Evolutionary conservation across 1,140 invertebrate genomes (phyloP), one percentile per base, ranked within the genome.

Genomic region (Drosophila tropicalis): DNA sequence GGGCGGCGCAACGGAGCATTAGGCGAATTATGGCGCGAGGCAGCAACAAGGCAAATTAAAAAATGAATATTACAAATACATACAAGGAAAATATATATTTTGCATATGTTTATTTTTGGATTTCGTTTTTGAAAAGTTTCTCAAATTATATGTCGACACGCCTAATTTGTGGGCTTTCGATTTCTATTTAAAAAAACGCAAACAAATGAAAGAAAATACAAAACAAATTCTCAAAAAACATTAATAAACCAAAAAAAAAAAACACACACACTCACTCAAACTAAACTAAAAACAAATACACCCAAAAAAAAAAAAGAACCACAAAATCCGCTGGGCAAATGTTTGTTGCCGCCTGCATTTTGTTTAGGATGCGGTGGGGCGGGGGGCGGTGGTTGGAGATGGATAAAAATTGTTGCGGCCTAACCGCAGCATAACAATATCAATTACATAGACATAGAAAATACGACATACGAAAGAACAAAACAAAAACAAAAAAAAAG

Each of bases 371-470:
- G 44, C 3, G 44, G 7, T 17, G 44, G 15, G 15, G 7, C 7
- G 19, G 44, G 2, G 7, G 4, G 5, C n/a, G 7, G 44, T 17
- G 17, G 6, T 13, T 6, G 34, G 29, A 25, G 34, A 25, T n/a
- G 47, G 25, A 51, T 51, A 34, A 67, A 75, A 70, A 90, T 90
- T 83, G 76, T 81, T 90, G 86, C 39, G 86, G 86, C 79, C 67
- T 70, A 77, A 77, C 86, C 86, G 36, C 86, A 90, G 64, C 76
- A 82, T 51, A 51, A 51, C 44, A 51, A 51, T 51, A 51, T 51
- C 44, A 51, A 51, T 51, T 51, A 51, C 44, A 51, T 36, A 36
- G 9, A 36, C 34, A 36, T 10, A 36, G 34, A 36, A 47, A 19
- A 47, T 17, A 19, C 44, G 15, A 47, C n/a, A 17, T 9, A 5